phyloP scores from a whole-genome alignment of 2,113 vertebrate genomes.

The Alectura lathami region DNA sequence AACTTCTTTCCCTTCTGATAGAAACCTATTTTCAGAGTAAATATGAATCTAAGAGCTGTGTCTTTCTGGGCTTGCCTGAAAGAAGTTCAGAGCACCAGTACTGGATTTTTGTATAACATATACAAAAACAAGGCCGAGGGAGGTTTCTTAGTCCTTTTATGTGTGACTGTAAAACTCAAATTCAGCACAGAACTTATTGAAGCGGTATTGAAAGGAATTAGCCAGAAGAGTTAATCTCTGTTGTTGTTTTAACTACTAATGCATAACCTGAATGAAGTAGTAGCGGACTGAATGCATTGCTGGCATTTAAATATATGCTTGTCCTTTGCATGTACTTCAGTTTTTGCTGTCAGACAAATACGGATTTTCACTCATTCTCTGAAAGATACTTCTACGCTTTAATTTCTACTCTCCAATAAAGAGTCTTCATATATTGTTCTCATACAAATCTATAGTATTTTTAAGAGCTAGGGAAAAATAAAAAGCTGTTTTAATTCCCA shows the following conservation, averaged over 20 bases:
- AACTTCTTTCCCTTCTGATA: neutral
- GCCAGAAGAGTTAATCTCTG: neutral
- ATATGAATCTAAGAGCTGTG: neutral
- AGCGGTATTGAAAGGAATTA: neutral
- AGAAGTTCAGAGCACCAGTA: neutral
- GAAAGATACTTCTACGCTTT: neutral
- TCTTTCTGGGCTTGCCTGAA: neutral
- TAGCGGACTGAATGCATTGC: neutral
- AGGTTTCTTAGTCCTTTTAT: neutral
- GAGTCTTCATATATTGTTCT: neutral
- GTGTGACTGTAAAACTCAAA: neutral
- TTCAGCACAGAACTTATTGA: neutral
- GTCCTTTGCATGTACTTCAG: neutral
- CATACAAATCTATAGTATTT: conserved; percentile 11
- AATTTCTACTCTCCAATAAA: conserved; percentile 5
- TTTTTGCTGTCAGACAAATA: neutral
- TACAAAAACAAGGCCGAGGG: neutral
- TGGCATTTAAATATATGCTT: neutral
- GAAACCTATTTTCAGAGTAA: neutral
- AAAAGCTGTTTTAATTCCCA: neutral
- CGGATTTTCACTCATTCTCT: neutral
- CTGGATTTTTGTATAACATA: neutral
- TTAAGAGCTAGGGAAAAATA: conserved; percentile 34
- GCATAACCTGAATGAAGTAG: neutral
- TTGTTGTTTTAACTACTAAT: neutral